Evolutionary conservation across 1,140 invertebrate species (phyloP), one percentile per base, ranked within the genome.

Genomic region (Microplitis demolitor): DNA sequence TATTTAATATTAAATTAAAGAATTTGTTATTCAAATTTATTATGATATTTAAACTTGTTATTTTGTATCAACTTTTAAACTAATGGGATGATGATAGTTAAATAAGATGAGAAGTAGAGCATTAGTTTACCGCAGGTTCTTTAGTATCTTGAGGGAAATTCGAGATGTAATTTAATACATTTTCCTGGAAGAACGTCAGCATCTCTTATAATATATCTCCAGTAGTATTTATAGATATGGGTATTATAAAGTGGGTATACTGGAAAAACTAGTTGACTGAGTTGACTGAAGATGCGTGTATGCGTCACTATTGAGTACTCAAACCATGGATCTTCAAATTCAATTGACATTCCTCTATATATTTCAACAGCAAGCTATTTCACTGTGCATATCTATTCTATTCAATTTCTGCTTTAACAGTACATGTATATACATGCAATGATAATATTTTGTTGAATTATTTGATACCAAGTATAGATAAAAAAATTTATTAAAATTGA

Each of bases 271-370:
- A 45, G 8, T 6, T 9, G 11, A 24, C 56, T 58, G 14, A 58
- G 16, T 58, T 8, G 14, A 54, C 66, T 53, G 16, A 53, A 67
- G 66, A 67, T 54, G 66, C 39, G 34, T 67, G 31, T 67, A 50
- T 51, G 50, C 50, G 45, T 54, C n/a, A 24, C 39, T 50, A 35
- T 67, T 24, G 50, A 45, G 39, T 11, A 45, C 24, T 24, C 6
- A 54, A 67, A 54, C 50, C 51, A 64, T 34, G 62, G 37, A 53
- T 54, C 66, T 67, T 24, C 24, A 67, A 67, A 67, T 67, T 31
- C 51, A 53, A 67, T 67, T 51, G 51, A 67, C 50, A 67, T 67
- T 67, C 24, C 45, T 33, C 39, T 45, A 45, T 45, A 53, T 67
- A 67, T 67, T 54, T 54, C 24, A 67, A 54, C 39, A 67, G 50